Base-by-base conservation (phyloP, 2,888 invertebrate genomes). In the Sarcophaga variegata region DNA sequence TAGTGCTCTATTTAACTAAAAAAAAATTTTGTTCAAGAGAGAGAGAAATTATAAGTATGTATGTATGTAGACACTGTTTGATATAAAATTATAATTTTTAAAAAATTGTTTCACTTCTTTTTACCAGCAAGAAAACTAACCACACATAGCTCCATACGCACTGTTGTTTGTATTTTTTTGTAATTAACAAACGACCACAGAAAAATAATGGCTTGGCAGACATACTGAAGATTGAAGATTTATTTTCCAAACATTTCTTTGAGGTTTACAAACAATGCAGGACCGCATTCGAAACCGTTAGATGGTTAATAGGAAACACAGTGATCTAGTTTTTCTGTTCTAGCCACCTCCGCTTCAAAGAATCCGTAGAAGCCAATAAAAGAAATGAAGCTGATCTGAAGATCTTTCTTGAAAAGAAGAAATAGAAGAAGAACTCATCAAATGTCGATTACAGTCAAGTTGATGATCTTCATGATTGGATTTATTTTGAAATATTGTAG, bases 391-490 rank as follows among this genome's bases (percentile, higher is more conserved):
- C 4, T 37, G 64, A 14, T 27, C 62, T 62, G 5, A 63, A 63
- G 47, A 54, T 2, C 3, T n/a, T 20, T 47, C 70, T 22, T 2
- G 54, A 71, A 27, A 5, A 10, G 4, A 17, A 59, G n/a, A 54
- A 59, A 25, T 25, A n/a, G 2, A 49, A 59, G 2, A 49, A 84
- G 54, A 66, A 75, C 83, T 84, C 87, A 87, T 87, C 87, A 87
- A 84, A 84, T 84, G 74, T 84, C 87, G 81, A 87, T 87, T 87
- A 84, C 69, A 79, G 45, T 4, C 3, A 62, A 75, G 71, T 14
- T 79, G 67, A 84, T 54, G 54, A 54, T 37, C 37, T 37, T 37
- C 37, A 37, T 84, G 81, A 82, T 87, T 79, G 76, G 72, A 84
- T 67, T 80, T 67, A 80, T 12, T 59, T 64, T 79, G 69, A 77